Conservation (phyloP, 1,140 invertebrate genomes). For the Scaptomyza pallida region DNA sequence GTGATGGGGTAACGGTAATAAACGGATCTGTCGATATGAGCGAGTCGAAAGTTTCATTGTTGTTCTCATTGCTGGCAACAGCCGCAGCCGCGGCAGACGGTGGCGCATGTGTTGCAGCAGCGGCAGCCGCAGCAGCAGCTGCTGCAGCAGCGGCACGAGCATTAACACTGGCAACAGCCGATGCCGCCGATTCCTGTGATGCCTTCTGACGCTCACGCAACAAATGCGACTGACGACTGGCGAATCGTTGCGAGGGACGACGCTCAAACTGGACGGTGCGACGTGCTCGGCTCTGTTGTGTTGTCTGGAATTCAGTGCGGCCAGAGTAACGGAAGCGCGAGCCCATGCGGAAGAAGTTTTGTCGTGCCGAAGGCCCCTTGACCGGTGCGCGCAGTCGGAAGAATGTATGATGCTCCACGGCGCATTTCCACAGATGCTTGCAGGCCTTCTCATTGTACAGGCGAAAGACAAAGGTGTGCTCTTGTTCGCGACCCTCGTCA, state of each 20-base stretch:
- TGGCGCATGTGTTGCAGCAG: slow-evolving; percentile 26
- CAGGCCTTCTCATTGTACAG: slow-evolving; percentile 98
- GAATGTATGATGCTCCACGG: slow-evolving; percentile 99
- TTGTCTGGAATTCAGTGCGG: slow-evolving; percentile 98
- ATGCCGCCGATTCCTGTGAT: slow-evolving; percentile 84
- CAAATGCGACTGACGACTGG: slow-evolving; percentile 93
- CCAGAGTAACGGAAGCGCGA: slow-evolving; percentile 97
- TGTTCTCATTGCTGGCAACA: slow-evolving; percentile 64
- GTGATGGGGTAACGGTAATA: slow-evolving; percentile 73
- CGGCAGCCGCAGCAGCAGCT: slow-evolving; percentile 72
- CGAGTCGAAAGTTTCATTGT: slow-evolving; percentile 76
- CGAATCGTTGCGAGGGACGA: slow-evolving; percentile 97
- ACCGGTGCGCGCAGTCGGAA: slow-evolving; percentile 96
- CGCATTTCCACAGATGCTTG: slow-evolving; percentile 99
- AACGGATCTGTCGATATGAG: slow-evolving; percentile 68
- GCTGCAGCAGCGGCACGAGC: slow-evolving; percentile 69
- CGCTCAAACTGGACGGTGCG: slow-evolving; percentile 97
- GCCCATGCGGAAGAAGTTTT: slow-evolving; percentile 99
- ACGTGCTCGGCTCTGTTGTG: slow-evolving; percentile 93
- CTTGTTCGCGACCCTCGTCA: slow-evolving; percentile 95
- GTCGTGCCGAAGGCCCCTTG: slow-evolving; percentile 93
- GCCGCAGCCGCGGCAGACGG: slow-evolving; percentile 11
- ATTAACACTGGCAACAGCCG: slow-evolving; percentile 71
- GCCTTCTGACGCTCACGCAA: slow-evolving; percentile 89
- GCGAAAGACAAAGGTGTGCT: slow-evolving; percentile 96